Conservation (phyloP, 2,113 vertebrate genomes). For the Cephalophus harveyi region DNA sequence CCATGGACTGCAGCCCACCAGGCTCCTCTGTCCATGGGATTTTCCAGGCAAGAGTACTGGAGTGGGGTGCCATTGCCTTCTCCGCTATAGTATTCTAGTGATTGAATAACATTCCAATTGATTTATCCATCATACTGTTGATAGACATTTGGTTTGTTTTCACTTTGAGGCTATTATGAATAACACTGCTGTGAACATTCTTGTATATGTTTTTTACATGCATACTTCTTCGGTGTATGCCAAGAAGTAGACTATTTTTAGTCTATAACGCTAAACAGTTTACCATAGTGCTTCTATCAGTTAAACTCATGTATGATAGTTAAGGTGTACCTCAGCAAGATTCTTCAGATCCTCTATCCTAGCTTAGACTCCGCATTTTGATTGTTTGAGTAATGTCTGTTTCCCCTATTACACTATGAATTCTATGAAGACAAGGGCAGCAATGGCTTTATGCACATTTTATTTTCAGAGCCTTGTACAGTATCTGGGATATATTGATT, state of each 20-base stretch:
- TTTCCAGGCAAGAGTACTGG: no score
- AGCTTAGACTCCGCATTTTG: background rate
- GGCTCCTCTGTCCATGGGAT: no score
- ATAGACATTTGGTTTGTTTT: background rate
- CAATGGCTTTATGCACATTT: background rate
- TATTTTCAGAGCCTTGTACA: background rate
- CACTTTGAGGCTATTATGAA: background rate
- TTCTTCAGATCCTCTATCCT: background rate
- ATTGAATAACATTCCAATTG: background rate
- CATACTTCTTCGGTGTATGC: background rate
- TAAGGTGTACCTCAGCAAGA: background rate
- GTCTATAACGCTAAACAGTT: background rate
- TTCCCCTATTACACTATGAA: background rate
- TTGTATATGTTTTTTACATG: background rate
- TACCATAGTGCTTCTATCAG: background rate
- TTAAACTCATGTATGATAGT: background rate
- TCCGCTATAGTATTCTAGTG: background rate
- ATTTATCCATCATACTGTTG: background rate
- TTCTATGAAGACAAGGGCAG: background rate
- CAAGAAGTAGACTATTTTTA: background rate
- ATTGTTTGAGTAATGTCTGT: background rate
- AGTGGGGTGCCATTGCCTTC: no score
- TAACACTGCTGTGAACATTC: background rate
- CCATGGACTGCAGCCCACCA: no score
- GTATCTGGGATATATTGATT: background rate